These are phyloP conservation scores for Ips nitidus DNA, from an alignment of 1,140 invertebrate species.

Conservation along the genomic window DNA sequence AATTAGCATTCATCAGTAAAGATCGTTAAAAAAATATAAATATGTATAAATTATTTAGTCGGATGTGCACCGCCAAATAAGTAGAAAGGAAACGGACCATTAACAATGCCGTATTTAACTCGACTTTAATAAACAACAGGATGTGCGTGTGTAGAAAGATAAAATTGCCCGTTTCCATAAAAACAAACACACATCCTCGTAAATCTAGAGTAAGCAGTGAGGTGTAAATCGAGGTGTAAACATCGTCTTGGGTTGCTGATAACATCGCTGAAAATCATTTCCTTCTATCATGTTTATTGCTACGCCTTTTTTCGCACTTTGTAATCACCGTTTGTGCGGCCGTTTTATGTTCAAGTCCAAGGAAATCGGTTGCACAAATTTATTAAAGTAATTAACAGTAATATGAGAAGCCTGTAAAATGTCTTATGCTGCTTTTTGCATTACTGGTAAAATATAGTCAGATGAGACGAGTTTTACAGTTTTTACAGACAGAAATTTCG, in stretches of 20 bases:
- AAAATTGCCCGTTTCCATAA: conserved; percentile 36
- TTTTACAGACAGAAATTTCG: no score
- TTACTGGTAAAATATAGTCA: no score
- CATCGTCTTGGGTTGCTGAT: conserved; percentile 10
- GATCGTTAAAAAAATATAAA: conserved; percentile 12
- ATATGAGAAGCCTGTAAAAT: not conserved
- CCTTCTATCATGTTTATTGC: not conserved
- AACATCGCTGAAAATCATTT: conserved; percentile 1
- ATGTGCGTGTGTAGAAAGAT: conserved; percentile 36
- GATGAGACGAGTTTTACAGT: no score
- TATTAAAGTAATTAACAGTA: not conserved
- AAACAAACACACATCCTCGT: conserved; percentile 36
- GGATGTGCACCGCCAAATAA: conserved; percentile 31
- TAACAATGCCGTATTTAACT: conserved; percentile 37
- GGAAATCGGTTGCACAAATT: not conserved
- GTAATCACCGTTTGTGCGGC: not conserved
- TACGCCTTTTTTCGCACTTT: not conserved
- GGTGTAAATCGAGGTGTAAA: conserved; percentile 33
- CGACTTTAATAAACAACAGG: conserved; percentile 34
- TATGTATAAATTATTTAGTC: conserved; percentile 20
- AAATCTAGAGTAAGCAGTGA: conserved; percentile 33
- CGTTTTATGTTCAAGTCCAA: not conserved
- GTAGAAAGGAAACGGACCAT: conserved; percentile 35
- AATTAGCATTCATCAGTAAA: not conserved
- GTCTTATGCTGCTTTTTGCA: no score